A percentile compares a stretch with the other conserved stretches of the same genome.
phyloP scores from a whole-genome alignment of 2,113 vertebrate species.

The Heterotilapia buettikoferi region DNA sequence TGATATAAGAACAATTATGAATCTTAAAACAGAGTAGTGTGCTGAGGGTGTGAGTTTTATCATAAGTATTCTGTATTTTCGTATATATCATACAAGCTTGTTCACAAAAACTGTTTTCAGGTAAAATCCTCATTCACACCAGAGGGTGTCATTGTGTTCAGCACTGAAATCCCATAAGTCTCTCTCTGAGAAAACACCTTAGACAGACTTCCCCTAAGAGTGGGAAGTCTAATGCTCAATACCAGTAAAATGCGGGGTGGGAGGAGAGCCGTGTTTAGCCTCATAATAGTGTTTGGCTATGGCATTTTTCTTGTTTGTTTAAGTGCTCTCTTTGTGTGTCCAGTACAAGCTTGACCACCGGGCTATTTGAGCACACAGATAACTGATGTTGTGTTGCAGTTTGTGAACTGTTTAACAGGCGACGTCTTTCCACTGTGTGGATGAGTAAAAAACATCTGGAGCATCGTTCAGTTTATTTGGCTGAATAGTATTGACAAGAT shows the following conservation, averaged over 20 bases:
- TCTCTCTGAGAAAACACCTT: background rate
- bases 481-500: background rate
- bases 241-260: background rate
- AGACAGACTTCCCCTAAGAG: background rate
- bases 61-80: background rate
- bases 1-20: background rate
- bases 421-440: accelerated
- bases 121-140: background rate
- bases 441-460: accelerated
- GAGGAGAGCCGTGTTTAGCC: background rate
- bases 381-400: accelerated
- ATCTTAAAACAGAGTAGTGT: background rate
- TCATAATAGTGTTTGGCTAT: background rate
- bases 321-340: background rate
- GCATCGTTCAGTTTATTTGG: accelerated
- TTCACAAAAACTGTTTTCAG: background rate
- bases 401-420: accelerated
- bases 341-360: accelerated
- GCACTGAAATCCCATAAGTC: background rate
- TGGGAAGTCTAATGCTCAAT: background rate
- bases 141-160: background rate
- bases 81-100: background rate
- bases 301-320: background rate
- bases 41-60: background rate
- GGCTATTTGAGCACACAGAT: accelerated